Evolutionary conservation across 2,797 vertebrate genomes (phyloP), one percentile per base, ranked within the genome.

Genomic region (Centropyge bicolor): DNA sequence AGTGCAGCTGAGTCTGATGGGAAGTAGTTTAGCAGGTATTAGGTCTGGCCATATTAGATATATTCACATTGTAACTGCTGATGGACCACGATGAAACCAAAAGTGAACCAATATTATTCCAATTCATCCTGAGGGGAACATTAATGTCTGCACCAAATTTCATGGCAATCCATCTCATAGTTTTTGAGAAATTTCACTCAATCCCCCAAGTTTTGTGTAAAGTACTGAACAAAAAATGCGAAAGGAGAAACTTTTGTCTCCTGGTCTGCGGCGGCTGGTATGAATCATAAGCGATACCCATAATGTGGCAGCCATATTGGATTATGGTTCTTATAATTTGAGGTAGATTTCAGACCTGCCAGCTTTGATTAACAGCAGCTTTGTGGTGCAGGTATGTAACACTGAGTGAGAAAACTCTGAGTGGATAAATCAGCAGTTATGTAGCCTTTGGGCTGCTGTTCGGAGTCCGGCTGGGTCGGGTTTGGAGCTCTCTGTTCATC

Each of bases 361-460:
- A 54, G 40, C 55, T 55, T 52, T 67, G 54, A 88, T 86, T 61
- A 82, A 73, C 59, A 54, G 74, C 19, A 43, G 36, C 12, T 65
- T 63, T 68, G 14, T 31, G 31, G 51, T 71, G 49, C 8, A 79
- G 41, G 69, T 60, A 51, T 73, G 38, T 40, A 67, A 57, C 12
- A 51, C 24, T 12, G 51, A 66, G 62, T 78, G 72, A 82, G 82
- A 66, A 73, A 73, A 46, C 60, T 38, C 43, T 65, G 63, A 86
- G 76, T 38, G 76, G 71, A 87, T 81, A 80, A 76, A 83, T 87
- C 85, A 70, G 70, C 56, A 72, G 67, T 81, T 82, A 60, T 86
- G 86, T 80, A 64, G 82, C 68, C 57, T 86, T 77, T 68, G 73
- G 73, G 84, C 62, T 89, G 83, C 60, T 69, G 78, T 80, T 65